Conservation (phyloP, 2,797 vertebrate species). For the Astyanax mexicanus region DNA sequence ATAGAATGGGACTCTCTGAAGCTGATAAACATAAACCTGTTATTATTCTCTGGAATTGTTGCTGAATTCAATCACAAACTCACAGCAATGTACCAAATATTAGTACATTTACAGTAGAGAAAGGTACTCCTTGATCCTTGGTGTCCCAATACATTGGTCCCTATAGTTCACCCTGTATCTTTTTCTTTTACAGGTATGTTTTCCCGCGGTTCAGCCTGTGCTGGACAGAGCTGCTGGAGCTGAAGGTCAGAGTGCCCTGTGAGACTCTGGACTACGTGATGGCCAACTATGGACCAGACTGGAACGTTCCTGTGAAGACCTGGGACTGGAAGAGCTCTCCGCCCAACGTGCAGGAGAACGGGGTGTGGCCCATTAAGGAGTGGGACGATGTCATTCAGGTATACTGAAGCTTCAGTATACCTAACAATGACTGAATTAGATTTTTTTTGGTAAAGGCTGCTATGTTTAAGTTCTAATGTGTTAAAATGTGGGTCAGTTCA, state of each 20-base stretch:
- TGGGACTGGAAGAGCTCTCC: slow-evolving; percentile 98
- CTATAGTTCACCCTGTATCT: background rate
- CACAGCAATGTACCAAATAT: too few relatives aligned
- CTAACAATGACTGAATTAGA: background rate
- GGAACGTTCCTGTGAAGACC: slow-evolving; percentile 84
- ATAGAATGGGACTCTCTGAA: too few relatives aligned
- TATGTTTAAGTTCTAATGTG: background rate
- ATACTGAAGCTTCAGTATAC: slow-evolving; percentile 77
- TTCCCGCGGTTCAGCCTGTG: slow-evolving; percentile 80
- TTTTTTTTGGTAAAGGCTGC: background rate
- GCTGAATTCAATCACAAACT: too few relatives aligned
- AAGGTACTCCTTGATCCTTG: too few relatives aligned
- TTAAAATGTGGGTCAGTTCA: background rate
- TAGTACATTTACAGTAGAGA: too few relatives aligned
- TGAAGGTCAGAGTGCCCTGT: slow-evolving; percentile 90
- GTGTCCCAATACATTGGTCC: too few relatives aligned
- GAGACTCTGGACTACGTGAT: slow-evolving; percentile 87
- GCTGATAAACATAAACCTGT: too few relatives aligned
- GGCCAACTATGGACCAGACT: slow-evolving; percentile 90
- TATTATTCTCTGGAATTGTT: too few relatives aligned
- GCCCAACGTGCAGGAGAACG: slow-evolving; percentile 88
- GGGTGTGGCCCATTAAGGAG: slow-evolving; percentile 86
- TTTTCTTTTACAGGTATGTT: slow-evolving; percentile 75
- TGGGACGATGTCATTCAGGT: slow-evolving; percentile 93
- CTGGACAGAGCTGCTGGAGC: slow-evolving; percentile 92